Base-by-base conservation (phyloP, 2,113 vertebrate species). In the Furnarius figulus region DNA sequence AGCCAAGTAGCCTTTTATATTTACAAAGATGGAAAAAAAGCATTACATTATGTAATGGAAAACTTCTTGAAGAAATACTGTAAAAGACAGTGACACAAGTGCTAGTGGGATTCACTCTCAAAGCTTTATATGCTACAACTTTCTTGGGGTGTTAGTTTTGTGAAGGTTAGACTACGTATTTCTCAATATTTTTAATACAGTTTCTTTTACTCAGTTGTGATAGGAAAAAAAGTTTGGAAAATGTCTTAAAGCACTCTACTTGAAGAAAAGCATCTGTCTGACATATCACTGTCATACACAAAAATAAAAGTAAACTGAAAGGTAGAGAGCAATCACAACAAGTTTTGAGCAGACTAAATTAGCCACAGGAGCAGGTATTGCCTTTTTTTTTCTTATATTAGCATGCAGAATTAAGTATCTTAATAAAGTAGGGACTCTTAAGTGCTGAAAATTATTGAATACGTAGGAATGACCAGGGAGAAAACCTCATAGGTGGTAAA, bases 401-500 rank as follows among this genome's bases (percentile, higher is more conserved):
- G 4, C 22, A 92, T 58, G 16, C 37, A 88, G 17, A 74, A 75
- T 63, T n/a, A 73, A 84, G 7, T 65, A 42, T 49, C 14, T 89
- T 52, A 73, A 50, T 65, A 35, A 47, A 68, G 40, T 4, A 72
- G 24, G 13, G 16, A 82, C 25, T 17, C 25, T 63, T 59, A 73
- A 91, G 56, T 53, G 50, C 44, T 70, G 28, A 49, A 65, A 83
- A 84, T 67, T 71, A 55, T 31, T 59, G n/a, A 63, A 61, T 4
- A 85, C 39, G 62, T 74, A 81, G 42, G 21, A 71, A 85, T 13
- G 14, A 92, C 16, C 28, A 70, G 16, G 49, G 31, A 92, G 55
- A 92, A 94, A 72, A 97, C 93, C 95, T 97, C 55, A 73, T 15
- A 55, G 66, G 39, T 35, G 73, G 19, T 30, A 84, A 81, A n/a